phyloP scores from a whole-genome alignment of 2,797 vertebrate species.

The Takifugu rubripes region DNA sequence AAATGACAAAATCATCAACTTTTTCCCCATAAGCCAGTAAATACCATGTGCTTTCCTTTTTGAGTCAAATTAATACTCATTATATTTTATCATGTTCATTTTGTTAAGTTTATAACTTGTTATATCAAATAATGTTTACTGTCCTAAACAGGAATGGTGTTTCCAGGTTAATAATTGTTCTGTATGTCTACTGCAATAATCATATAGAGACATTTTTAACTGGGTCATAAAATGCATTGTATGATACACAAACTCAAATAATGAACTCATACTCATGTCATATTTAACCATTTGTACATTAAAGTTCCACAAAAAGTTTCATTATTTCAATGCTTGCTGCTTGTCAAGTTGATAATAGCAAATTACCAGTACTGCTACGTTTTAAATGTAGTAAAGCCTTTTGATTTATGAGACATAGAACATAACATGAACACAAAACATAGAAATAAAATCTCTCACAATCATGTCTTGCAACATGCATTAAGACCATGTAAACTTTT shows the following conservation, averaged over 20 bases:
- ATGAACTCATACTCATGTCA: conserved; percentile 37
- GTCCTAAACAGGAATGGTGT: conserved; percentile 26
- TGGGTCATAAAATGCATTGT: conserved; percentile 29
- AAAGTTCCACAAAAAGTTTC: conserved; percentile 43
- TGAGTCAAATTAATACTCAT: conserved; percentile 25
- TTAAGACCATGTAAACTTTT: conserved; percentile 23
- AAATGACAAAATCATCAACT: conserved; percentile 44
- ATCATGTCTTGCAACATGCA: conserved; percentile 1
- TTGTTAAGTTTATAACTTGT: too few relatives aligned
- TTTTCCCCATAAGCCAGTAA: conserved; percentile 12
- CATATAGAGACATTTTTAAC: conserved; percentile 29
- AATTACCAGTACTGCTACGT: conserved; percentile 48
- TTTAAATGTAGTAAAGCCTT: conserved; percentile 42
- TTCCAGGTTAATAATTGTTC: conserved; percentile 20
- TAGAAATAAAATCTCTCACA: conserved; percentile 21
- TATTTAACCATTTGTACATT: conserved; percentile 35
- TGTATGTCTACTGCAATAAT: conserved; percentile 26
- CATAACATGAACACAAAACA: conserved; percentile 4
- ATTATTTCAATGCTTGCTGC: conserved; percentile 23
- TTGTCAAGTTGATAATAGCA: conserved; percentile 36
- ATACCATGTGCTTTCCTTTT: conserved; percentile 19
- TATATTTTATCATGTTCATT: conserved; percentile 11
- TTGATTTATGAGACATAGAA: conserved; percentile 14
- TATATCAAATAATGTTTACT: conserved; percentile 31
- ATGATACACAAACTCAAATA: conserved; percentile 24